Evolutionary conservation across 2,888 invertebrate species (phyloP), one percentile per base, ranked within the genome.

Genomic region (Neuroscelio doddi): DNA sequence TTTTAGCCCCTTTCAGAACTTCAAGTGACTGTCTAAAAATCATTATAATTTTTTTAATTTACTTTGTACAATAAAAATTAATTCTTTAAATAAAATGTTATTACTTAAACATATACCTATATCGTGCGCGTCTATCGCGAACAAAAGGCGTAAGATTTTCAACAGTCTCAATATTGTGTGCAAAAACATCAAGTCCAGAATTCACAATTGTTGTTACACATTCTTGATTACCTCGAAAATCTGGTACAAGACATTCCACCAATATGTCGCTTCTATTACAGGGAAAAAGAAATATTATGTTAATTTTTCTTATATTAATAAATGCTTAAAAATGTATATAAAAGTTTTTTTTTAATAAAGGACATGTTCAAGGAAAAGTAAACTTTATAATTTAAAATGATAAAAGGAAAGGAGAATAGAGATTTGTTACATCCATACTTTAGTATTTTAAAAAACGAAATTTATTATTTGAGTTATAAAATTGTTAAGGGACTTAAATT

Each of bases 151-250:
- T 97, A 27, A 97, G 86, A 66, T 90, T 87, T 80, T 95, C 95
- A 0, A 98, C 97, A 0, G 99, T 99, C 87, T 99, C 99, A 29
- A 99, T 92, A 84, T 99, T 99, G 85, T 99, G 99, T 0, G 98
- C 98, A 84, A 93, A 98, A 27, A 99, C 99, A 85, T 99, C 98
- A 0, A 98, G 87, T 0, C 96, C 96, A 58, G 94, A 91, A 12
- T 87, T 82, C 0, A 93, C 95, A 56, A 98, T 92, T 0, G 86
- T 89, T 76, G 87, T 88, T 0, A 98, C 91, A 74, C 91, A 89
- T 3, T 89, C 87, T 42, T 90, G 80, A 80, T 95, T 88, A 0
- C 97, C 98, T 39, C 93, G 87, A 85, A 99, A 99, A 85, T 99
- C 99, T 0, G 98, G 98, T 8, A 97, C 96, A 29, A 99, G 86